Base-by-base conservation (phyloP, 35 echinoderm and acorn worm species). In the Amphiura filiformis region DNA sequence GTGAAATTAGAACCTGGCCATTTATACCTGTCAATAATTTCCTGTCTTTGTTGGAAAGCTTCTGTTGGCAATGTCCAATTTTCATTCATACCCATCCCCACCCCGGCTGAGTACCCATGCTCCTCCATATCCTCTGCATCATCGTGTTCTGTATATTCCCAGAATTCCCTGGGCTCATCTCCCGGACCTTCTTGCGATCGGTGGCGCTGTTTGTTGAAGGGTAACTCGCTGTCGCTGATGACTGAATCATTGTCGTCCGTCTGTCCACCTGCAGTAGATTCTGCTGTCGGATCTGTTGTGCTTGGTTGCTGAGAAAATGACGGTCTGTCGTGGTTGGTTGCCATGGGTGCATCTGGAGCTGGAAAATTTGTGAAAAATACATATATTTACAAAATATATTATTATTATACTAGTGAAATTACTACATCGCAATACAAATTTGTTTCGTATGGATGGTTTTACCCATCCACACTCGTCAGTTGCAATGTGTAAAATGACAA, bases 221-320 rank as follows among this genome's bases (percentile, higher is more conserved):
- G 91, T 88, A 4, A 93, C 38, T 97, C 95, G 86, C 95, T 97
- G 78, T 97, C 95, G 37, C 92, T 93, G 39, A 86, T 36, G 36
- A 70, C 13, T 34, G 95, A 97, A 47, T 97, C 95, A 37, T 87
- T 87, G 32, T 97, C 95, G 49, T 91, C 89, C 3, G 95, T 97
- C 31, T 93, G 78, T 13, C 91, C 94, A 0, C 88, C 88, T 22
- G 95, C 79, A 0, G 61, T 70, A 4, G 95, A 93, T 33, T 97
- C 95, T 14, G 89, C 95, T 7, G 86, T 83, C 38, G 93, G 81
- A 57, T 89, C 86, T 75, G 64, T 38, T 35, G 36, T 82, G 0
- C 77, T 90, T 36, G 89, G 75, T 79, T 79, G 31, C 34, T 82
- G 61, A 35, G 81, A 32, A 81, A 78, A 64, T 80, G 77, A 2